Evolutionary conservation across 2,888 invertebrate species (phyloP).

Genomic region (Eilema depressum): DNA sequence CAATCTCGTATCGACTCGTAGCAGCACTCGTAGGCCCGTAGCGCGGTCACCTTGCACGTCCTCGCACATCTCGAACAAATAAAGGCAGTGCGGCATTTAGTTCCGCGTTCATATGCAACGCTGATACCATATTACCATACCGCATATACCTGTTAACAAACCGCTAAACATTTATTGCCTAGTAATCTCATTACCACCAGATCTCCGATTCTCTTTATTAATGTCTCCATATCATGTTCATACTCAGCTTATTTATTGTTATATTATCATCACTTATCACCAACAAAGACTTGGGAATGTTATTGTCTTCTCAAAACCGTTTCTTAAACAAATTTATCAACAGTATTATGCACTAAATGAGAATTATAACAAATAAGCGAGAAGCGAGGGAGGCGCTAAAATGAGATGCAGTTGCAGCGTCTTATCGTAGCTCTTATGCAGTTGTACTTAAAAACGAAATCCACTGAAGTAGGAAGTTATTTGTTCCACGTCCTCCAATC

Average conservation of each 20-base stretch:
- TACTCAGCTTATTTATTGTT: slow-evolving; percentile 30
- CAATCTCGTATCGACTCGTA: slow-evolving; percentile 47
- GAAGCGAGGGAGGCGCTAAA: slow-evolving; percentile 32
- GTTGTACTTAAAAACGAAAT: slow-evolving; percentile 31
- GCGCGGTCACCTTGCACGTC: slow-evolving; percentile 83
- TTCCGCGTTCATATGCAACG: slow-evolving; percentile 72
- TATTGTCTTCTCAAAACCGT: background rate
- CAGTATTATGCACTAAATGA: slow-evolving; percentile 47
- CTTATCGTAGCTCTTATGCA: slow-evolving; percentile 30
- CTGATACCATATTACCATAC: slow-evolving; percentile 48
- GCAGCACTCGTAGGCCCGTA: slow-evolving; percentile 39
- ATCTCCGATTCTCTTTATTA: background rate
- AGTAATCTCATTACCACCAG: background rate
- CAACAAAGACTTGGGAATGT: slow-evolving; percentile 30
- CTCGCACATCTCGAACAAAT: slow-evolving; percentile 80
- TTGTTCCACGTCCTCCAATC: slow-evolving; percentile 39
- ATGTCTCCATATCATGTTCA: background rate
- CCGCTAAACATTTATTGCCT: slow-evolving; percentile 13
- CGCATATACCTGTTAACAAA: slow-evolving; percentile 35
- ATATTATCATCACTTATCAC: slow-evolving; percentile 19
- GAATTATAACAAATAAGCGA: slow-evolving; percentile 50
- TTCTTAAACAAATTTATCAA: slow-evolving; percentile 29
- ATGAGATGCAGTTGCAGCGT: slow-evolving; percentile 26
- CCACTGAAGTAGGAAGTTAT: slow-evolving; percentile 16
- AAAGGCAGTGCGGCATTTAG: slow-evolving; percentile 73